phyloP scores from a whole-genome alignment of 1,140 invertebrate genomes.

The Teleopsis dalmanni region DNA sequence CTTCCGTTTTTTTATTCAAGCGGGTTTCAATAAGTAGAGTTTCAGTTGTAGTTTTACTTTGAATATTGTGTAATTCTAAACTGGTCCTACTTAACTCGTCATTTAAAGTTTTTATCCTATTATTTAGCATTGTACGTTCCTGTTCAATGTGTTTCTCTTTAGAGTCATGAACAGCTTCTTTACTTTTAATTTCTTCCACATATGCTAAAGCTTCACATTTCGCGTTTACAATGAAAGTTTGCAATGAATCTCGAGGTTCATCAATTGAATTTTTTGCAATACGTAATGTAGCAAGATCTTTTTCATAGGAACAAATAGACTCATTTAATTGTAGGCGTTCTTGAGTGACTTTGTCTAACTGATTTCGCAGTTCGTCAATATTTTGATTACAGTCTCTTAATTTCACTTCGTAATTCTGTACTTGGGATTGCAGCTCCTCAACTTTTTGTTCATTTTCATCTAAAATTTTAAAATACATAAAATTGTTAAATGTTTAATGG shows the following conservation, averaged over 20 bases:
- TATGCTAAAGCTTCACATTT: constrained; percentile 77
- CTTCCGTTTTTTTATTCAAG: constrained; percentile 69
- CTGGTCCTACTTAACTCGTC: constrained; percentile 67
- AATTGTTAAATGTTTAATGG: no score
- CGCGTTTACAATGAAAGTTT: constrained; percentile 59
- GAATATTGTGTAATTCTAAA: constrained; percentile 64
- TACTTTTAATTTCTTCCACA: constrained; percentile 70
- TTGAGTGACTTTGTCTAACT: constrained; percentile 52
- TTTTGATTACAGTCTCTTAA: constrained; percentile 55
- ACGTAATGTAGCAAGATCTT: constrained; percentile 49
- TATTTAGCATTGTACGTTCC: constrained; percentile 63
- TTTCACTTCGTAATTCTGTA: constrained; percentile 56
- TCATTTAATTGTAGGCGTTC: constrained; percentile 59
- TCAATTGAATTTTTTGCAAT: constrained; percentile 55
- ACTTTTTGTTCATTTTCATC: constrained; percentile 52
- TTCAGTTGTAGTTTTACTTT: constrained; percentile 65
- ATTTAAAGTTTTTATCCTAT: constrained; percentile 68
- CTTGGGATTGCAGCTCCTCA: constrained; percentile 52
- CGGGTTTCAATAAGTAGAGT: constrained; percentile 67
- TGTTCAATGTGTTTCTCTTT: constrained; percentile 77
- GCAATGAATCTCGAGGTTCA: constrained; percentile 64
- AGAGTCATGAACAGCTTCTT: constrained; percentile 67
- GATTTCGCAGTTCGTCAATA: constrained; percentile 53
- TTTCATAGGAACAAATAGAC: constrained; percentile 49
- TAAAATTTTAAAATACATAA: constrained; percentile 8